Conservation (phyloP, 2,888 invertebrate genomes). For the Anticlea derivata region DNA sequence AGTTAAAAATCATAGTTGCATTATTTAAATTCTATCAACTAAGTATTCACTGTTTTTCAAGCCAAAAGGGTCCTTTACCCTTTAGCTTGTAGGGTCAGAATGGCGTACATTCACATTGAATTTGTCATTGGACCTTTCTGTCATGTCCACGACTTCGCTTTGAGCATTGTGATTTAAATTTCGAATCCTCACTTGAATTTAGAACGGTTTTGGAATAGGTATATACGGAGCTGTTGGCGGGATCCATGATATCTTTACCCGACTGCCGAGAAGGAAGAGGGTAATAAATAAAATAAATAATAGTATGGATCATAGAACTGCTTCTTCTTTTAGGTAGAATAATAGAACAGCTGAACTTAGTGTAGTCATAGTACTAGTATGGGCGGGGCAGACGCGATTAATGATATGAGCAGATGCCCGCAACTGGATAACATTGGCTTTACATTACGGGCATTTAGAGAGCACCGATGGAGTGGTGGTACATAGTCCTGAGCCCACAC, state of each 20-base stretch:
- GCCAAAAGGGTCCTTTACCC: neutral
- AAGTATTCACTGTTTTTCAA: slow-evolving; percentile 6
- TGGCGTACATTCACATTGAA: slow-evolving; percentile 23
- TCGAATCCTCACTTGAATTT: slow-evolving; percentile 56
- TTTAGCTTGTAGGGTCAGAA: slow-evolving; percentile 14
- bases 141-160: slow-evolving; percentile 40
- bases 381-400: too few relatives aligned
- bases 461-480: too few relatives aligned
- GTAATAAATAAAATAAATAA: too few relatives aligned
- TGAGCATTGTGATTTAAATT: slow-evolving; percentile 64
- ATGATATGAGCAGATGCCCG: too few relatives aligned
- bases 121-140: slow-evolving; percentile 36
- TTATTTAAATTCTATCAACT: slow-evolving; percentile 3
- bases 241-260: slow-evolving; percentile 14
- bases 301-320: too few relatives aligned
- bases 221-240: slow-evolving; percentile 27
- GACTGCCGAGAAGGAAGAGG: too few relatives aligned
- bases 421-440: too few relatives aligned
- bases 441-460: too few relatives aligned
- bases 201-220: slow-evolving; percentile 49
- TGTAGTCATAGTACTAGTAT: too few relatives aligned
- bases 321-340: too few relatives aligned
- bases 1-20: slow-evolving; percentile 3
- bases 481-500: too few relatives aligned
- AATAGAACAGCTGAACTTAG: too few relatives aligned